Percentiles rank a stretch among this genome's conserved stretches.
Conservation (phyloP, 2,797 vertebrate species). For the Masticophis lateralis region DNA sequence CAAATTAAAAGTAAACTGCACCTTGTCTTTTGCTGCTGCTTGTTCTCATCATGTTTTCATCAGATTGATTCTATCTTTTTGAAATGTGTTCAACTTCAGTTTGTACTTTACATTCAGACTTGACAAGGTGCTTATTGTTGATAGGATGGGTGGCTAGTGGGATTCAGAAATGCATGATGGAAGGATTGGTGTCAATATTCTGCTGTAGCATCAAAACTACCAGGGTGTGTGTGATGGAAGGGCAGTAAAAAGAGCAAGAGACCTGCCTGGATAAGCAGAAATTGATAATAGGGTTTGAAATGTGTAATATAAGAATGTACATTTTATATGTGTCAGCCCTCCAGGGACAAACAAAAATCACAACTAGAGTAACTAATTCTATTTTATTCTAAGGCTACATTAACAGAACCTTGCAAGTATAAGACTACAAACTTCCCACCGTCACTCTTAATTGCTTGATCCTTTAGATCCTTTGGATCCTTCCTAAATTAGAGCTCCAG, state of each 20-base stretch:
- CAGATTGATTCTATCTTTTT: constrained; percentile 42
- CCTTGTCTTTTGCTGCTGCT: background rate
- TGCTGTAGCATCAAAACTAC: constrained; percentile 12
- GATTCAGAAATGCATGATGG: constrained; percentile 33
- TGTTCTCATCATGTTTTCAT: constrained; percentile 51
- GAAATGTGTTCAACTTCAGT: constrained; percentile 50
- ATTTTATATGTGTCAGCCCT: background rate
- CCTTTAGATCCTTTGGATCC: background rate
- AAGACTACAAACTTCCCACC: background rate
- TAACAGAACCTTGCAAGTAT: background rate
- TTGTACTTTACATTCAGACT: constrained; percentile 20
- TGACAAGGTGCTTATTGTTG: constrained; percentile 23
- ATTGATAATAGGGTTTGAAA: constrained; percentile 38
- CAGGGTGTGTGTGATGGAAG: constrained; percentile 12
- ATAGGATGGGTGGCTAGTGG: background rate
- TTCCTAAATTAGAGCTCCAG: background rate
- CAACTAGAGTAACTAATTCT: background rate
- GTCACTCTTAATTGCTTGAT: background rate
- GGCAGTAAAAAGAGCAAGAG: constrained; percentile 23
- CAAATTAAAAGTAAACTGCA: constrained; percentile 72
- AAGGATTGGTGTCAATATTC: constrained; percentile 26
- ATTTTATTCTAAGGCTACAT: background rate
- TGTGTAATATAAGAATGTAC: constrained; percentile 17
- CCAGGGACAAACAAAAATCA: background rate
- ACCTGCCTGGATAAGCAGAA: constrained; percentile 30